Evolutionary conservation across 1,140 invertebrate genomes (phyloP), one percentile per base, ranked within the genome.

Genomic region (Bombus fervidus): DNA sequence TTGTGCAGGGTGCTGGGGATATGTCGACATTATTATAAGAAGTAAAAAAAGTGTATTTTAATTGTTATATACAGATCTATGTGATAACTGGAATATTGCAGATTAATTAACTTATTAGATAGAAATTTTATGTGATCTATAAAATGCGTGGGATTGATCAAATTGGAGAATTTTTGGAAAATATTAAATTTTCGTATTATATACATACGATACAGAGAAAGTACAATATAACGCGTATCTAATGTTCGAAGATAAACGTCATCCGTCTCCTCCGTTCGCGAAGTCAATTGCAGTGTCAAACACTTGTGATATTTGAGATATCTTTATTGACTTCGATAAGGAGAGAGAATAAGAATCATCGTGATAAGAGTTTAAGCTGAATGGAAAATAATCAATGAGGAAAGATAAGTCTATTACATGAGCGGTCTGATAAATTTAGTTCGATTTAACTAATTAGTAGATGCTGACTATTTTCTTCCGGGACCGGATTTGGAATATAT

Each of bases 231-330:
- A 68, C 3, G 9, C 15, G 25, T 68, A 47, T 79, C 41, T 79
- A 64, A 64, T 15, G 3, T 53, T 80, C 13, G 18, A 53, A 80
- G 31, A 80, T 80, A 80, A 80, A 69, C 43, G 13, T 47, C 47
- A 18, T 8, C 15, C 6, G 31, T n/a, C 43, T 37, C 25, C 10
- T 53, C 15, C 2, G 15, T 8, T 71, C 3, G 8, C 8, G 4
- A 25, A 22, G 22, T 37, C 34, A 22, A 68, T 68, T 25, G 22
- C 31, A 9, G 9, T 37, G 18, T 34, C 31, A 25, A 68, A 34
- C 15, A 37, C 13, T n/a, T 9, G 34, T 53, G 47, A 69, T 80
- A 47, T 31, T 3, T 66, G 39, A 43, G 15, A 73, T 74, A 69
- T 69, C 41, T 69, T 69, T 43, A 66, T 47, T 31, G 18, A 66